Evolutionary conservation across 2,113 vertebrate genomes (phyloP).

Genomic region (Anguilla japonica): DNA sequence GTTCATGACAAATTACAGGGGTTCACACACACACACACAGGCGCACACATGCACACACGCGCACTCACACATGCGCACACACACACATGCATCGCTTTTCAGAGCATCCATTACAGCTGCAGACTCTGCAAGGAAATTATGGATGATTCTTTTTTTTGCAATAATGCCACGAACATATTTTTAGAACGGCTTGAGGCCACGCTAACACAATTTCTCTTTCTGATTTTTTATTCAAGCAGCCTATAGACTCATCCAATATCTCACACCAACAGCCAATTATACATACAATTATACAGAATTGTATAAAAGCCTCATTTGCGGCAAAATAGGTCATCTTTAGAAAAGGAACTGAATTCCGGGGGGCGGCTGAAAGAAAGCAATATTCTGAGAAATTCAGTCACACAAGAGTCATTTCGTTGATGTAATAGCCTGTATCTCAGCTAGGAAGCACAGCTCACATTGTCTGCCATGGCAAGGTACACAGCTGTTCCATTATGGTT

Average conservation of each 20-base stretch:
- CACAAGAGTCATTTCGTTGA: background rate
- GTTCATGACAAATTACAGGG: constrained; percentile 3
- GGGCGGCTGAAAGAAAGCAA: too few species aligned
- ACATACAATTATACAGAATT: too few species aligned
- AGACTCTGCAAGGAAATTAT: too few species aligned
- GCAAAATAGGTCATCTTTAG: background rate
- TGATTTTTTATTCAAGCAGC: background rate
- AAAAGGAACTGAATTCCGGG: too few species aligned
- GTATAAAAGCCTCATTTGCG: background rate
- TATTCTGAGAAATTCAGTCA: too few species aligned
- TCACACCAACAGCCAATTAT: background rate
- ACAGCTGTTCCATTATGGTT: background rate
- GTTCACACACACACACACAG: background rate
- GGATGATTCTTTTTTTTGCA: too few species aligned
- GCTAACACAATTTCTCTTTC: too few species aligned
- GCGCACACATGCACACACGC: too few species aligned
- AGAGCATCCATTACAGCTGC: background rate
- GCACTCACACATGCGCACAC: too few species aligned
- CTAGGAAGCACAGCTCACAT: background rate
- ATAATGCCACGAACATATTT: too few species aligned
- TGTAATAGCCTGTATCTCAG: background rate
- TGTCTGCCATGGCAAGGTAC: too few species aligned
- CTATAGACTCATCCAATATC: background rate
- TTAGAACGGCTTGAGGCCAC: too few species aligned
- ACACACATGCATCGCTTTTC: background rate